phyloP scores from a whole-genome alignment of 2,888 invertebrate genomes.

The Portevinia maculata region DNA sequence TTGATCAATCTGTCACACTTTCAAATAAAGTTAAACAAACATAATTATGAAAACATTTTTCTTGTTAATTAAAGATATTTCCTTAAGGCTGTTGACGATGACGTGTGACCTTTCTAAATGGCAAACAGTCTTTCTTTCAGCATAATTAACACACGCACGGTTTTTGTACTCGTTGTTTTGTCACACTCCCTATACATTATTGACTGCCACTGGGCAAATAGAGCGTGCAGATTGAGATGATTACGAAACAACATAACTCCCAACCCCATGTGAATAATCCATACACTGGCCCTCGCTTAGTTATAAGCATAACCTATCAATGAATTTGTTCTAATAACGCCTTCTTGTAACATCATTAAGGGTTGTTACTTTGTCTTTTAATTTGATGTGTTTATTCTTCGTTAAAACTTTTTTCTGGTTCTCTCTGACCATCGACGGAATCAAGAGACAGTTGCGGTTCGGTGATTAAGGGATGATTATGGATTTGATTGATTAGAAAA shows the following conservation, averaged over 20 bases:
- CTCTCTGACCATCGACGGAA: constrained; percentile 20
- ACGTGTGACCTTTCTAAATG: constrained; percentile 55
- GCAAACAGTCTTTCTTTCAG: constrained; percentile 25
- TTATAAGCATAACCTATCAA: constrained; percentile 50
- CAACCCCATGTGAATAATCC: background rate
- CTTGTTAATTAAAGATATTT: constrained; percentile 33
- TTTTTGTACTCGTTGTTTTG: constrained; percentile 12
- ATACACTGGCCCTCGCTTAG: background rate
- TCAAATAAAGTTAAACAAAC: constrained; percentile 51
- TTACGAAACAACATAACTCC: constrained; percentile 13
- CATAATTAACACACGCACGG: constrained; percentile 59
- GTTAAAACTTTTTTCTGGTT: background rate
- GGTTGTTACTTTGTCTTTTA: constrained; percentile 52
- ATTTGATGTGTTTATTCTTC: constrained; percentile 41
- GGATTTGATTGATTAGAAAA: constrained; percentile 80
- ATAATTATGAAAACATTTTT: constrained; percentile 10
- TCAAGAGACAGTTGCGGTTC: background rate
- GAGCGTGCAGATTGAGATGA: constrained; percentile 41
- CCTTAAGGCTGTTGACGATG: background rate
- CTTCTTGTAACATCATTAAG: constrained; percentile 49
- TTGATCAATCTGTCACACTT: constrained; percentile 49
- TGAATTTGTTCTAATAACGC: constrained; percentile 47
- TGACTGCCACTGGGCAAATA: constrained; percentile 19
- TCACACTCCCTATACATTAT: background rate
- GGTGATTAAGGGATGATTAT: constrained; percentile 68